Conservation (phyloP, 2,113 vertebrate genomes). For the Channa argus region DNA sequence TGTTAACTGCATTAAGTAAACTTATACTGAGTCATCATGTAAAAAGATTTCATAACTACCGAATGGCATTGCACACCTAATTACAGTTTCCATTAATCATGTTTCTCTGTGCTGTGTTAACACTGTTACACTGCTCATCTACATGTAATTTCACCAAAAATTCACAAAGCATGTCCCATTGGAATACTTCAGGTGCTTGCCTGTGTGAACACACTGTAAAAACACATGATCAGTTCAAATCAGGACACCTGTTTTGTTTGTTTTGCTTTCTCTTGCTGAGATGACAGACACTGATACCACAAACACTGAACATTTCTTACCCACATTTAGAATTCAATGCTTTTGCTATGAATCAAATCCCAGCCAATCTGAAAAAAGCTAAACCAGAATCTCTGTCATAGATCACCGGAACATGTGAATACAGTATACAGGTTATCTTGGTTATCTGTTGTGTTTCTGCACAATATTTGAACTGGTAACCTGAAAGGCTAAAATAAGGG, state of each 20-base stretch:
- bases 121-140: background rate
- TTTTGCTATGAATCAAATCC: slow-evolving; percentile 12
- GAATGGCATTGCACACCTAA: too few relatives aligned
- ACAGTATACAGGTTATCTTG: background rate
- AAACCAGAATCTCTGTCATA: too few relatives aligned
- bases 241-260: background rate
- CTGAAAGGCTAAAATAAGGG: background rate
- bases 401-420: too few relatives aligned
- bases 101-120: background rate
- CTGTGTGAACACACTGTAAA: background rate
- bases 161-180: too few relatives aligned
- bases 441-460: slow-evolving; percentile 38
- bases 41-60: too few relatives aligned
- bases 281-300: background rate
- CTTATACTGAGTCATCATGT: too few relatives aligned
- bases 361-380: too few relatives aligned
- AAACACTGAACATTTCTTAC: background rate
- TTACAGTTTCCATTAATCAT: too few relatives aligned
- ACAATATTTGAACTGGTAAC: background rate
- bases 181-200: slow-evolving; percentile 16
- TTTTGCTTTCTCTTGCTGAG: background rate
- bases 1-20: background rate
- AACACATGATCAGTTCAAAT: background rate
- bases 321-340: background rate
- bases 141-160: background rate